These are phyloP conservation scores for Ips typographus DNA, from an alignment of 1,140 invertebrate species.

Conservation along the genomic window DNA sequence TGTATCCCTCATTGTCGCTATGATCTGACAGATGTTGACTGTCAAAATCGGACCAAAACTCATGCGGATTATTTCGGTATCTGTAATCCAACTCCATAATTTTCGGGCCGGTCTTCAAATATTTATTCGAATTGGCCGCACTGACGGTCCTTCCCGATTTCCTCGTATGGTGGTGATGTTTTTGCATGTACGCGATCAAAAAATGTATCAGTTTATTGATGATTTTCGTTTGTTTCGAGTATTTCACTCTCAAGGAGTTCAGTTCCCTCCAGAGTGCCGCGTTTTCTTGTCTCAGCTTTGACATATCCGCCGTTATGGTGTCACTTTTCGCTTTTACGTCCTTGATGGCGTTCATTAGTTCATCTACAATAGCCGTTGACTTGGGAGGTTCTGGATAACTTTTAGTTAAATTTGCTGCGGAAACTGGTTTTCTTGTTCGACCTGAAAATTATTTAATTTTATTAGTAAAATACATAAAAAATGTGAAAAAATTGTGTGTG, in stretches of 20 bases:
- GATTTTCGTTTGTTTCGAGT: constrained; percentile 39
- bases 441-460: constrained; percentile 5
- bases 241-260: constrained; percentile 36
- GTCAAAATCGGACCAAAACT: constrained; percentile 36
- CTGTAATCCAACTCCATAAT: constrained; percentile 37
- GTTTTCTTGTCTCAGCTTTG: constrained; percentile 39
- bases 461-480: neutral
- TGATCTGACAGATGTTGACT: neutral
- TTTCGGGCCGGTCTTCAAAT: constrained; percentile 28
- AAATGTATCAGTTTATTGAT: constrained; percentile 42
- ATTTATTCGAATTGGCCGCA: constrained; percentile 24
- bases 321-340: constrained; percentile 34
- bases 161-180: constrained; percentile 36
- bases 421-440: neutral
- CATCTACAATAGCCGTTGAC: constrained; percentile 12
- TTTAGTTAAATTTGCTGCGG: neutral
- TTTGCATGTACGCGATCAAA: constrained; percentile 39
- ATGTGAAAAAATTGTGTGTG: no score
- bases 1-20: constrained; percentile 26
- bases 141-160: constrained; percentile 27
- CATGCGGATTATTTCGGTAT: constrained; percentile 28
- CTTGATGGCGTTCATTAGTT: constrained; percentile 26
- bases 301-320: constrained; percentile 30
- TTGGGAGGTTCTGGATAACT: neutral
- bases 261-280: constrained; percentile 39